Conservation (phyloP, 2,113 vertebrate species). For the Melanostigma gelatinosum region DNA sequence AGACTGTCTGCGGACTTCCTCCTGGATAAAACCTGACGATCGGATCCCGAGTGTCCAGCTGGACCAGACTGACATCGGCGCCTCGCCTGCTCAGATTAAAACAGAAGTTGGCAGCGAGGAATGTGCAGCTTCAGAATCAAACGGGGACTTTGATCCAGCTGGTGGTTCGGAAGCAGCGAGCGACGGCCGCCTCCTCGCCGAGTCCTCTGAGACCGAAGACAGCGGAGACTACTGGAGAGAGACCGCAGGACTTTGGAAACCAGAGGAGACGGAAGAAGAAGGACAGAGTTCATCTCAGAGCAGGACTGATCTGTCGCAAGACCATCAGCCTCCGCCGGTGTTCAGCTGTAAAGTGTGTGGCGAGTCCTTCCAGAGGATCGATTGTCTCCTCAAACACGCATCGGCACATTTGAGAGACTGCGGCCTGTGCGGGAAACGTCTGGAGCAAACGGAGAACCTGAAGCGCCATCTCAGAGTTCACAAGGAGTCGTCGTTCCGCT, state of each 20-base stretch:
- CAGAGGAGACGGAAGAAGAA: neutral
- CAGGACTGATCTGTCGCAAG: neutral
- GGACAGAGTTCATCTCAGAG: neutral
- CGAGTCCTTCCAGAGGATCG: constrained; percentile 28
- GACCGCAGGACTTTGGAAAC: neutral
- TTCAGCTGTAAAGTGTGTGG: constrained; percentile 39
- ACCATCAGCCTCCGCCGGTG: neutral
- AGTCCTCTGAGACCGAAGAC: constrained; percentile 24
- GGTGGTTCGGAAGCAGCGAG: neutral
- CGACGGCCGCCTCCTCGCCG: neutral
- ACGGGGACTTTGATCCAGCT: neutral
- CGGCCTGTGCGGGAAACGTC: constrained; percentile 30
- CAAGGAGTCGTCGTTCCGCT: constrained; percentile 23
- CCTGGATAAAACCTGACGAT: constrained; percentile 27
- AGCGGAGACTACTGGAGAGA: constrained; percentile 24
- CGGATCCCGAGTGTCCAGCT: neutral
- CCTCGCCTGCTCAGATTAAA: constrained; percentile 13
- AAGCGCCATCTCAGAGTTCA: constrained; percentile 27
- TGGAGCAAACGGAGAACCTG: neutral
- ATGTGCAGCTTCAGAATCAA: neutral
- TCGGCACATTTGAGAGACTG: constrained; percentile 23
- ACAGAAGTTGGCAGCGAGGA: neutral
- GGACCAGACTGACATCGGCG: neutral
- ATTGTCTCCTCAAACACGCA: neutral
- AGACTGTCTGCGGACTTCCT: constrained; percentile 7